Conservation (phyloP, 1,140 invertebrate species). For the Contarinia nasturtii region DNA sequence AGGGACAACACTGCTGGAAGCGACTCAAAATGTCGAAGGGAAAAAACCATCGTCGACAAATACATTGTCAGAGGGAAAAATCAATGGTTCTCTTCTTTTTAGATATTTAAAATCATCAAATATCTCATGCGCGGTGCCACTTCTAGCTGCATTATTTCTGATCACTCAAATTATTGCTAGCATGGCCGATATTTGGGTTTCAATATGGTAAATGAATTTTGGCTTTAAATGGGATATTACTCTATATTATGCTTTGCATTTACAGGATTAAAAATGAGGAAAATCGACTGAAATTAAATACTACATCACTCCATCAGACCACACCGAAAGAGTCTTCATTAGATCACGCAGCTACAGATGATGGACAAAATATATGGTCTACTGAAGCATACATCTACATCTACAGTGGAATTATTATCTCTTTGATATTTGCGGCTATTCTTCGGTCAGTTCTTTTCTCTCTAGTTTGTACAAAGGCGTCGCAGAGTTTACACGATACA, state of each 20-base stretch:
- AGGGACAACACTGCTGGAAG: background rate
- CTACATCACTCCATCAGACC: no score
- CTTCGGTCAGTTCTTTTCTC: constrained; percentile 3
- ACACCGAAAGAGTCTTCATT: no score
- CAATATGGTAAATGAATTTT: constrained; percentile 30
- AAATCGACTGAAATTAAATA: background rate
- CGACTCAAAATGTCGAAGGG: background rate
- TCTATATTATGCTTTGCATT: background rate
- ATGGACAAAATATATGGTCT: background rate
- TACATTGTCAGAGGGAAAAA: constrained; percentile 4
- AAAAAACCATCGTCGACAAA: background rate
- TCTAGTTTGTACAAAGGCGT: background rate
- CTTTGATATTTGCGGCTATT: background rate
- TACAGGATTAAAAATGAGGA: background rate
- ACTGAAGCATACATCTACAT: constrained; percentile 1
- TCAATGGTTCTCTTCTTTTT: constrained; percentile 7
- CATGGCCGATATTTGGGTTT: constrained; percentile 38
- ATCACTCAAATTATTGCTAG: constrained; percentile 26
- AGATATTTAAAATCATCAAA: constrained; percentile 14
- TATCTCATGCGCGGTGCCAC: constrained; percentile 16
- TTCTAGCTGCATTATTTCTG: constrained; percentile 22
- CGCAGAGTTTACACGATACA: constrained; percentile 2
- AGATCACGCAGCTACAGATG: background rate
- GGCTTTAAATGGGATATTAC: background rate
- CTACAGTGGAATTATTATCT: constrained; percentile 2